phyloP scores from a whole-genome alignment of 1,140 invertebrate species.

The Propsilocerus akamusi region DNA sequence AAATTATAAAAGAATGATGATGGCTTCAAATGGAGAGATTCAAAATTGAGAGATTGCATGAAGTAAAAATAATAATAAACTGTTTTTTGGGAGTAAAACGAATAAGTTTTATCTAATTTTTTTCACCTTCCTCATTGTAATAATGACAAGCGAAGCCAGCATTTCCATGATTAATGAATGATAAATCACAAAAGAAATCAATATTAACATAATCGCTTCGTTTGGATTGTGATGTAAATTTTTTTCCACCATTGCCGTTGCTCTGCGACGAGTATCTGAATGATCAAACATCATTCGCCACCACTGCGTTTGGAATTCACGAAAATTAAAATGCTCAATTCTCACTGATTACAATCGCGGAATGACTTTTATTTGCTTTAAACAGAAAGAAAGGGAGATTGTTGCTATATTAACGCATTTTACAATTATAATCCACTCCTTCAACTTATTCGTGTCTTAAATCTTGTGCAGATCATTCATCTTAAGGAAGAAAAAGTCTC shows the following conservation, averaged over 20 bases:
- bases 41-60: background rate
- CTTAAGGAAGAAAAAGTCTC: too few relatives aligned
- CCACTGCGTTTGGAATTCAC: too few relatives aligned
- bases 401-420: slow-evolving; percentile 1
- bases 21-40: background rate
- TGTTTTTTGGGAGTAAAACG: background rate
- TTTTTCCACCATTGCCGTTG: too few relatives aligned
- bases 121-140: background rate
- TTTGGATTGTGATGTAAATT: too few relatives aligned
- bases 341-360: slow-evolving; percentile 1
- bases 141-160: background rate
- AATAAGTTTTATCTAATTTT: slow-evolving; percentile 1
- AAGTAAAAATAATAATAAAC: too few relatives aligned
- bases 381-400: background rate
- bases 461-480: too few relatives aligned
- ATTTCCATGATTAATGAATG: slow-evolving; percentile 3
- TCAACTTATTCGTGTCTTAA: too few relatives aligned
- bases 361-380: slow-evolving; percentile 1
- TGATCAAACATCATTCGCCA: too few relatives aligned
- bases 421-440: too few relatives aligned
- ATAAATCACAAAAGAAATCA: slow-evolving; percentile 4
- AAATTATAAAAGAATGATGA: slow-evolving; percentile 2
- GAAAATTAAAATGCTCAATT: slow-evolving; percentile 1
- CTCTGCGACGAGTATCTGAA: too few relatives aligned
- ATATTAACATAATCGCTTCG: slow-evolving; percentile 3